Base-by-base conservation (phyloP, 2,113 vertebrate species). In the Dendropsophus ebraccatus region DNA sequence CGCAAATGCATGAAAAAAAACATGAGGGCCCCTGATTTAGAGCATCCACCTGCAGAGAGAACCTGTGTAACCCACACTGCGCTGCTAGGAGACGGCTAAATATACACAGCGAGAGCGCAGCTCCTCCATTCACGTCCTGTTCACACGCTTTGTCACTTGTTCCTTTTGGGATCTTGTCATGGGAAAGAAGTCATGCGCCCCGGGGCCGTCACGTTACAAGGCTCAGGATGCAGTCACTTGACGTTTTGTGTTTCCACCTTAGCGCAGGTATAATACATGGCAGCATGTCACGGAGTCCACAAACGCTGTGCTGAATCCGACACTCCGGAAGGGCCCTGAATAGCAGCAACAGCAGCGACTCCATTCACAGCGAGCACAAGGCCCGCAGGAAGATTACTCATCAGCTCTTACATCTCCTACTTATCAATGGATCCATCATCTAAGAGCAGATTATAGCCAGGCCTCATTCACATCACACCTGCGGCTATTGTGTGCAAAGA, bases 161-260 rank as follows among this genome's bases (percentile, higher is more conserved):
- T 73, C 23, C 70, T n/a, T 73, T 73, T 45, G 11, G 70, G 35
- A 45, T n/a, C 70, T 73, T 73, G 70, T 73, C 70, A 73, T n/a
- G 37, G 35, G 21, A 73, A 73, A 73, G 30, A 6, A 45, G 70
- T 73, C 19, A 73, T 73, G 35, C n/a, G 35, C 37, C 37, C 37
- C 21, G 17, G 70, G 70, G 35, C 70, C 23, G 9, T 73, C 70
- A 73, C 10, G 11, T 73, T 73, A 73, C n/a, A 45, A 45, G 35
- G 37, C 37, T 45, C 23, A 1, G 7, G 14, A 65, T 65, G 9
- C 69, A 72, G 21, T 41, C 7, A 72, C 17, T 32, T 72, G 69
- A 72, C 19, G 10, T 13, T 73, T 45, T 45, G 35, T 73, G 35
- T 69, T 69, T 67, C 62, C 62, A 67, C 65, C 30, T 69, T 69